Base-by-base conservation (phyloP, 2,888 invertebrate genomes). In the Spodoptera picta region DNA sequence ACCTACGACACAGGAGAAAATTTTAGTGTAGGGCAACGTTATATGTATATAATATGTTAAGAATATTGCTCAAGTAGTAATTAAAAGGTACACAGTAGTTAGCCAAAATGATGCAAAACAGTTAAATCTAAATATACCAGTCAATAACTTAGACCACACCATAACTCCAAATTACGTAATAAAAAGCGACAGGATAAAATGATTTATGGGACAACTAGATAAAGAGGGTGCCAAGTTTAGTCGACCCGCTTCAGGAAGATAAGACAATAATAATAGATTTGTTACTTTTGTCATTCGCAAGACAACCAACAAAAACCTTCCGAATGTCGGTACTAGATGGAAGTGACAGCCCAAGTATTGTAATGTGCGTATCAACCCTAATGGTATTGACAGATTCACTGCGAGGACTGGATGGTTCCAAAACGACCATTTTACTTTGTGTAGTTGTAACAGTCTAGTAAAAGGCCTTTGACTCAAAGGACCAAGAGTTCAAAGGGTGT, bases 181-280 rank as follows among this genome's bases (percentile, higher is more conserved):
- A 92, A 92, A 92, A 92, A 92, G 87, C 83, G 92, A 89, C 92
- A 89, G 86, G 81, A 83, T 87, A 87, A 90, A 90, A 92, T 92
- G 92, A 92, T 92, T 92, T 89, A 92, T 92, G 90, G 87, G 83
- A 82, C 82, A 87, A 87, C 87, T 88, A 90, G 89, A 91, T 91
- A 89, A 89, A 88, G 89, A 87, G 85, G 88, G 85, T 85, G 87
- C 85, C 89, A 88, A 90, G 86, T 89, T 89, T 81, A 83, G 82
- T 83, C 84, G 79, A 77, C 82, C 81, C 81, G 81, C 79, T 76
- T 78, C 75, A 66, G 58, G 27, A 60, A 84, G 89, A 91, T 90
- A 91, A 87, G 86, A 75, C 86, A 85, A 88, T 84, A 85, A 88
- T 89, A 90, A 90, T 92, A 90, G 90, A 91, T 90, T 88, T 88